phyloP scores from a whole-genome alignment of 2,797 vertebrate genomes.

The Valencia hispanica region DNA sequence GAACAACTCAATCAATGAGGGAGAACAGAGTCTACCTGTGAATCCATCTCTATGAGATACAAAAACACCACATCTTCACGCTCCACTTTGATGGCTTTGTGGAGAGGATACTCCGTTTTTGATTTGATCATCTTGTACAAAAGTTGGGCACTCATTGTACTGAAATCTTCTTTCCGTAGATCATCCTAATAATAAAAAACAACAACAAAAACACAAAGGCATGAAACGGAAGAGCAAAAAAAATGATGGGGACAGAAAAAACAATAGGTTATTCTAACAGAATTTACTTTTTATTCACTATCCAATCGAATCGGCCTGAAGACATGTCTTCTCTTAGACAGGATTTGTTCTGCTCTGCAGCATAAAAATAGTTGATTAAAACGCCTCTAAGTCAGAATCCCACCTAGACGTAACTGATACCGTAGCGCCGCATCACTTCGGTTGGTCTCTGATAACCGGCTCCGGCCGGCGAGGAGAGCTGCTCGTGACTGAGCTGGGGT shows the following conservation, averaged over 20 bases:
- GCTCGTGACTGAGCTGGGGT: no score
- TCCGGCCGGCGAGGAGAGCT: no score
- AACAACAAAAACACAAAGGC: not conserved
- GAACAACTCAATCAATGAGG: not conserved
- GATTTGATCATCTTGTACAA: conserved; percentile 99
- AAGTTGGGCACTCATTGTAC: conserved; percentile 95
- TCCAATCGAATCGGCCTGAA: no score
- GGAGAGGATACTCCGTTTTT: conserved; percentile 95
- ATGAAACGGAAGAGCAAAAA: not conserved
- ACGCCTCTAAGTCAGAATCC: no score
- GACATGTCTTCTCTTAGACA: not conserved
- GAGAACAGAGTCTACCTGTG: conserved; percentile 83
- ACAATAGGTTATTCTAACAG: not conserved
- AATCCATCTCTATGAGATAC: conserved; percentile 98
- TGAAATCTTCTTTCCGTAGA: conserved; percentile 96
- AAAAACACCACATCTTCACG: conserved; percentile 97
- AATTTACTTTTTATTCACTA: not conserved
- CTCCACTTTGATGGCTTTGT: conserved; percentile 98
- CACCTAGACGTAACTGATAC: no score
- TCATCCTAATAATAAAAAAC: conserved; percentile 85
- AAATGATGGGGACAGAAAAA: not conserved
- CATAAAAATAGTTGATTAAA: not conserved
- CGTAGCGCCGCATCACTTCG: no score
- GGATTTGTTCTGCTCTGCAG: not conserved
- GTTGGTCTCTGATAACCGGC: no score